Conservation (phyloP, 2,113 vertebrate species). For the Heterochromis multidens region DNA sequence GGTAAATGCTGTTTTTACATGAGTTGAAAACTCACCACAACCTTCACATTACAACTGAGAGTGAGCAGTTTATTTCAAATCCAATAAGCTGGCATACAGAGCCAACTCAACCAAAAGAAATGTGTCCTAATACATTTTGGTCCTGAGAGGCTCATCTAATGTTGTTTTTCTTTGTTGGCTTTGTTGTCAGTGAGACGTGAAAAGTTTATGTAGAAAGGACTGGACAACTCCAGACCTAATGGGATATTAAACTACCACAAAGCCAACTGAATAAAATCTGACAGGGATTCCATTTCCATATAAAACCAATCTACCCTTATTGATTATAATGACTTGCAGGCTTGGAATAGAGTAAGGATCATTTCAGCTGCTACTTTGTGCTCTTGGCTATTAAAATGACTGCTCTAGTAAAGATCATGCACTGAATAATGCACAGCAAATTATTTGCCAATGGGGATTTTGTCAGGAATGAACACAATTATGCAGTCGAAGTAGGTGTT, state of each 20-base stretch:
- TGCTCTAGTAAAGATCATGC: background rate
- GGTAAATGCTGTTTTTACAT: background rate
- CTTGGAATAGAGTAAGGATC: background rate
- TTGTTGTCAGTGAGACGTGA: background rate
- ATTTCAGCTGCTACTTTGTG: background rate
- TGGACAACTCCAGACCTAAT: background rate
- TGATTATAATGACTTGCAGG: background rate
- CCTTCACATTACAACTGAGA: background rate
- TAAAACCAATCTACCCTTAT: background rate
- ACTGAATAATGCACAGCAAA: background rate
- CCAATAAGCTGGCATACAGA: background rate
- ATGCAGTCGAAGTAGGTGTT: background rate
- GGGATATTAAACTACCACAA: background rate
- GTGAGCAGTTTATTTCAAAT: background rate
- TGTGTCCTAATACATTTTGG: background rate
- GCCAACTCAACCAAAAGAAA: background rate
- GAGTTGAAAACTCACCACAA: background rate
- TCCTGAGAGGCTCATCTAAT: background rate
- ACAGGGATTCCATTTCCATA: background rate
- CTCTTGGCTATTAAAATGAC: background rate
- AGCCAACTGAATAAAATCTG: background rate
- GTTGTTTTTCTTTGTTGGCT: no score
- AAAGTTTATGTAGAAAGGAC: background rate
- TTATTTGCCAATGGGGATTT: background rate
- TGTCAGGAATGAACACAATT: background rate